Conservation (phyloP, 1,140 invertebrate species). For the Apis dorsata region DNA sequence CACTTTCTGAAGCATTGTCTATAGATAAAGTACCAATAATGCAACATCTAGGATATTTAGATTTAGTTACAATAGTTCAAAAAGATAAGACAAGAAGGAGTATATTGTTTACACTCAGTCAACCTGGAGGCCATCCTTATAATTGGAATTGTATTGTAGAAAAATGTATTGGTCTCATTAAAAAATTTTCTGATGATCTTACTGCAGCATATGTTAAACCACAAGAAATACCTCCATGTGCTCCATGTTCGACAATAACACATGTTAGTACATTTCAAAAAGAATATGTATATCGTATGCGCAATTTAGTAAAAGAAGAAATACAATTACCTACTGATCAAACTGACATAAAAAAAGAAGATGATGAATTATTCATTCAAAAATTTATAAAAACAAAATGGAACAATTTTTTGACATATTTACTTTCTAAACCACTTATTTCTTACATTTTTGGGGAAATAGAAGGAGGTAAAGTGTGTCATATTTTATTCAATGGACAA, state of each 20-base stretch:
- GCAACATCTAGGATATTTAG: constrained; percentile 86
- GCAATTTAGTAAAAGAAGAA: constrained; percentile 63
- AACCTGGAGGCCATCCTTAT: constrained; percentile 88
- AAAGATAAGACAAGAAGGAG: constrained; percentile 81
- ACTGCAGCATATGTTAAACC: constrained; percentile 75
- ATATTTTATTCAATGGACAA: constrained; percentile 84
- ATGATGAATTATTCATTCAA: constrained; percentile 51
- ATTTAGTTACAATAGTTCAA: constrained; percentile 83
- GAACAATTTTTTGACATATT: constrained; percentile 69
- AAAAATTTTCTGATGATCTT: constrained; percentile 83
- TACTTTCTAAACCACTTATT: constrained; percentile 82
- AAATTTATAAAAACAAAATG: constrained; percentile 69
- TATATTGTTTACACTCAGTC: constrained; percentile 85
- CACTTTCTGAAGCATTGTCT: constrained; percentile 82
- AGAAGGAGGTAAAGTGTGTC: constrained; percentile 84
- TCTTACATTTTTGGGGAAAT: constrained; percentile 87
- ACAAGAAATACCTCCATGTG: constrained; percentile 47
- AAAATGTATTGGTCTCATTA: constrained; percentile 82
- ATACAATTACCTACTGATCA: background rate
- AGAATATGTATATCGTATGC: constrained; percentile 73
- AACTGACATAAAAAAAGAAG: background rate
- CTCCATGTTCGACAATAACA: constrained; percentile 21
- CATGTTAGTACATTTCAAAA: constrained; percentile 55
- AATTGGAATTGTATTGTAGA: constrained; percentile 88
- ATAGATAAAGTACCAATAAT: constrained; percentile 82